Percentiles rank a stretch among this genome's conserved stretches.
Evolutionary conservation across 1,140 invertebrate genomes (phyloP).

Genomic region (Mercenaria mercenaria): DNA sequence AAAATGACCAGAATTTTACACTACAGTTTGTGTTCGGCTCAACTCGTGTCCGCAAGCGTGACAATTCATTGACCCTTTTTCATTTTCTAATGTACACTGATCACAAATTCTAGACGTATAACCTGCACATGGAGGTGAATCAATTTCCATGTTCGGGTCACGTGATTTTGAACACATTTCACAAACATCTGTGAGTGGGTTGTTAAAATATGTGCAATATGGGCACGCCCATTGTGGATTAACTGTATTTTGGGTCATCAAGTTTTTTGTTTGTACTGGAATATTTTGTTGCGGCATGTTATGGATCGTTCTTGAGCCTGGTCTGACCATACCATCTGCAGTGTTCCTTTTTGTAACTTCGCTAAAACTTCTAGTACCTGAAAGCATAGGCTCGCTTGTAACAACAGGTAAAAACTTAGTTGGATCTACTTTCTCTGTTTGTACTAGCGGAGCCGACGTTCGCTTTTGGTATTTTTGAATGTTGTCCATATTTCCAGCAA

Average conservation of each 20-base stretch:
- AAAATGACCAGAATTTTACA: no score
- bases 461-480: not conserved
- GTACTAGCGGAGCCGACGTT: not conserved
- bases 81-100: conserved; percentile 59
- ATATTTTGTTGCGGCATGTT: not conserved
- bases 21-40: conserved; percentile 34
- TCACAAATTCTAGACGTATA: conserved; percentile 44
- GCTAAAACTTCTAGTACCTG: not conserved
- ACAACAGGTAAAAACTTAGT: conserved; percentile 12
- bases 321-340: not conserved
- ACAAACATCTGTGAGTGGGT: not conserved
- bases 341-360: not conserved
- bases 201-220: conserved; percentile 41
- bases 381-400: not conserved
- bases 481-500: not conserved
- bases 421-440: not conserved
- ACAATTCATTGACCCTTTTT: not conserved
- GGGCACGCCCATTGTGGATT: conserved; percentile 20
- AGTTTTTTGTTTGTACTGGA: not conserved
- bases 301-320: not conserved
- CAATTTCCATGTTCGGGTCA: conserved; percentile 10
- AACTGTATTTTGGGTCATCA: not conserved
- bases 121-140: conserved; percentile 12
- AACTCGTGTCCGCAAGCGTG: conserved; percentile 39
- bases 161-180: conserved; percentile 55